Evolutionary conservation across 2,888 invertebrate genomes (phyloP).

Genomic region (Harpagoxenus sublaevis): DNA sequence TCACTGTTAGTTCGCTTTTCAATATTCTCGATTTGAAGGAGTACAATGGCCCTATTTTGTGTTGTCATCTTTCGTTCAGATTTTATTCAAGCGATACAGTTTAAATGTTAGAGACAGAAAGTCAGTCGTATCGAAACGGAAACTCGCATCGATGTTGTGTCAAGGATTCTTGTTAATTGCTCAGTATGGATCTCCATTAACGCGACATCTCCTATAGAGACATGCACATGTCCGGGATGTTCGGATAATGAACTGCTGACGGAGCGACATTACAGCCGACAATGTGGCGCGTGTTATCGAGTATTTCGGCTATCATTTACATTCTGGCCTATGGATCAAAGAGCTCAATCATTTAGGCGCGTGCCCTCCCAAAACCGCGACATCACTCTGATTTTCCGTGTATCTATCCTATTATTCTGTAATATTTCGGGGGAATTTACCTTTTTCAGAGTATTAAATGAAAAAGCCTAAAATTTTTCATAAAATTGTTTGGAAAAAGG

Average conservation of each 20-base stretch:
- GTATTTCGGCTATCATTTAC: constrained; percentile 40
- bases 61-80: too few relatives aligned
- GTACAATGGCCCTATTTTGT: too few relatives aligned
- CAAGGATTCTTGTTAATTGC: constrained; percentile 25
- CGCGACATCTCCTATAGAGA: constrained; percentile 21
- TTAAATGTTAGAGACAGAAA: background rate
- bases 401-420: background rate
- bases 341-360: constrained; percentile 13
- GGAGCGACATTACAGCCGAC: constrained; percentile 22
- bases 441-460: background rate
- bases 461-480: background rate
- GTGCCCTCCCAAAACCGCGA: background rate
- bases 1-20: background rate
- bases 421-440: background rate
- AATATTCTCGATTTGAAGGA: background rate
- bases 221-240: constrained; percentile 40
- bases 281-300: constrained; percentile 16
- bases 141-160: constrained; percentile 7
- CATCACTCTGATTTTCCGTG: background rate
- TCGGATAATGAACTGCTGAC: constrained; percentile 44
- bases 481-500: background rate
- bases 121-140: background rate
- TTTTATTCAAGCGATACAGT: background rate
- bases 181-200: constrained; percentile 45
- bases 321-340: constrained; percentile 36